A percentile compares a stretch with the other conserved stretches of the same genome.
Evolutionary conservation across 2,113 vertebrate genomes (phyloP).

Genomic region (Lonchura striata): DNA sequence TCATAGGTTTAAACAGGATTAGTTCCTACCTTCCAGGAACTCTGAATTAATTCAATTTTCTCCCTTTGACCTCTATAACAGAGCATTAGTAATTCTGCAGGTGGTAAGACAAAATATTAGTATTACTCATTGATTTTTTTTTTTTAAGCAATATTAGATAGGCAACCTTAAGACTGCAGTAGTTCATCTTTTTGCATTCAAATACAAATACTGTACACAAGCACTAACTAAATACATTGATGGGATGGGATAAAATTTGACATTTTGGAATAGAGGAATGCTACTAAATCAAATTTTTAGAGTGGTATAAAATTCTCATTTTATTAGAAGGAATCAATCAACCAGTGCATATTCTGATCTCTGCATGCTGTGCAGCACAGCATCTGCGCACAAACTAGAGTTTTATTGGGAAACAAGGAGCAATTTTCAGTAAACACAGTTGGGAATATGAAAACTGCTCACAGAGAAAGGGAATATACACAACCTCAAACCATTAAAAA

Average conservation of each 20-base stretch:
- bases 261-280: neutral
- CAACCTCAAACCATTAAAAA: slow-evolving; percentile 2
- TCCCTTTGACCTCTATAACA: neutral
- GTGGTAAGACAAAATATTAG: neutral
- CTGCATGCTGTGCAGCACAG: neutral
- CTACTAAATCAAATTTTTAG: slow-evolving; percentile 20
- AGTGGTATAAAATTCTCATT: neutral
- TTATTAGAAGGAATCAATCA: slow-evolving; percentile 33
- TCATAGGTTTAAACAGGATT: neutral
- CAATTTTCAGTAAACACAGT: slow-evolving; percentile 20
- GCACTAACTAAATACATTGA: neutral
- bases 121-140: neutral
- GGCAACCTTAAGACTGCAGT: neutral
- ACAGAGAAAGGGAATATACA: slow-evolving; percentile 6
- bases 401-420: slow-evolving; percentile 43
- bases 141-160: neutral
- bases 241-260: neutral
- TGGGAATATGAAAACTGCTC: slow-evolving; percentile 28
- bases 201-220: neutral
- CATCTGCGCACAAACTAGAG: neutral
- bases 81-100: neutral
- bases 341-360: neutral
- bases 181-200: neutral
- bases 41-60: neutral
- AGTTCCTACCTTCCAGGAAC: neutral